A percentile compares a stretch with the other conserved stretches of the same genome.
phyloP scores from a whole-genome alignment of 2,888 invertebrate genomes.

The Xestia ashworthii region DNA sequence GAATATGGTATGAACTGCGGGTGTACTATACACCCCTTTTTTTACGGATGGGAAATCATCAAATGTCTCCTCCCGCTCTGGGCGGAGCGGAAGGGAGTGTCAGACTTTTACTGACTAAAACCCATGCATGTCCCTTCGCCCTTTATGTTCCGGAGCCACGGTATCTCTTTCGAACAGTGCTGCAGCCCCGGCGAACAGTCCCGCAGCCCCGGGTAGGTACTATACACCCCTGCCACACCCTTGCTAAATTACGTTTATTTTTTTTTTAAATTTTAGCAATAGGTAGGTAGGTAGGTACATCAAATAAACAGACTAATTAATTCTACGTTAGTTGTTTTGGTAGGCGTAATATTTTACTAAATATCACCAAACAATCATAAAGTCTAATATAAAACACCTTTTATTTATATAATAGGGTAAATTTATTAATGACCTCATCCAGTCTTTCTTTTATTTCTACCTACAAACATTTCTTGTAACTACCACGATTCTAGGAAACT shows the following conservation, averaged over 20 bases:
- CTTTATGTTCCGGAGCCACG: no score
- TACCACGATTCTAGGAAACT: constrained; percentile 1
- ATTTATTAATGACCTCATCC: constrained; percentile 2
- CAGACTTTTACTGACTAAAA: no score
- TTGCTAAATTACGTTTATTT: neutral
- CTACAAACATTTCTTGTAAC: neutral
- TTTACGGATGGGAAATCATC: no score
- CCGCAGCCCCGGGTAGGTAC: neutral
- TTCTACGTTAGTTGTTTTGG: no score
- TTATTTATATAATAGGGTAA: neutral
- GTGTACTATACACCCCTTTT: neutral
- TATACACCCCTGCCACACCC: neutral
- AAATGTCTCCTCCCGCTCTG: no score
- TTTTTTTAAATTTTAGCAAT: no score
- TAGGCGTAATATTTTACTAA: neutral
- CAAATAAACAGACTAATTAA: no score
- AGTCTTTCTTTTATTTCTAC: neutral
- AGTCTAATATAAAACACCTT: neutral
- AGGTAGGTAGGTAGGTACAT: no score
- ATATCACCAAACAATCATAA: neutral
- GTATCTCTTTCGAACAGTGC: no score
- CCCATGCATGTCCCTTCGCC: no score
- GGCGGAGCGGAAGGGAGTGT: no score
- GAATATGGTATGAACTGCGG: neutral
- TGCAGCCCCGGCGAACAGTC: no score